Percentiles rank a stretch among this genome's conserved stretches.
Conservation (phyloP, 2,113 vertebrate species). For the Mobula birostris region DNA sequence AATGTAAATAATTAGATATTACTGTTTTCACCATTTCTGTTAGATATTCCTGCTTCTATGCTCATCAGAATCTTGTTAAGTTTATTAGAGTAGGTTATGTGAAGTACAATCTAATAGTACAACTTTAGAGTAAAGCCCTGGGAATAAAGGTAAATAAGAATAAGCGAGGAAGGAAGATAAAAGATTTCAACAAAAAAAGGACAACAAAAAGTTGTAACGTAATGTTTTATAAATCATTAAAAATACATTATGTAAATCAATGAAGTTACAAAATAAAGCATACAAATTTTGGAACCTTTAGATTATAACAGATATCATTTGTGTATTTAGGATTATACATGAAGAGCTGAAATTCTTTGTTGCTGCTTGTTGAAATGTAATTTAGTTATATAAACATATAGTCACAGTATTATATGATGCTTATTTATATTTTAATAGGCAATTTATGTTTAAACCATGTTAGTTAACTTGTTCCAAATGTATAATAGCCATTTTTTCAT, state of each 20-base stretch:
- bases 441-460: background rate
- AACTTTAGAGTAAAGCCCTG: background rate
- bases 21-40: background rate
- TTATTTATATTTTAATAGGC: background rate
- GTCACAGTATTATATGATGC: background rate
- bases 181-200: background rate
- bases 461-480: background rate
- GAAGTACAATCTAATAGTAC: background rate
- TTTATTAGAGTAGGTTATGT: background rate
- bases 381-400: background rate
- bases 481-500: background rate
- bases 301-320: background rate
- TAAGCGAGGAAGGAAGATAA: background rate
- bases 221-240: background rate
- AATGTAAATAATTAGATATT: background rate
- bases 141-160: background rate
- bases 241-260: background rate
- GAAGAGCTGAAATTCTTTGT: background rate
- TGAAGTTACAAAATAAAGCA: background rate
- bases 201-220: conserved; percentile 11
- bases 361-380: background rate
- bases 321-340: background rate
- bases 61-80: background rate
- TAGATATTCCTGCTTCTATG: background rate
- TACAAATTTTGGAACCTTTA: conserved; percentile 1